Evolutionary conservation across 2,113 vertebrate species (phyloP).

Genomic region (Otus sunia): DNA sequence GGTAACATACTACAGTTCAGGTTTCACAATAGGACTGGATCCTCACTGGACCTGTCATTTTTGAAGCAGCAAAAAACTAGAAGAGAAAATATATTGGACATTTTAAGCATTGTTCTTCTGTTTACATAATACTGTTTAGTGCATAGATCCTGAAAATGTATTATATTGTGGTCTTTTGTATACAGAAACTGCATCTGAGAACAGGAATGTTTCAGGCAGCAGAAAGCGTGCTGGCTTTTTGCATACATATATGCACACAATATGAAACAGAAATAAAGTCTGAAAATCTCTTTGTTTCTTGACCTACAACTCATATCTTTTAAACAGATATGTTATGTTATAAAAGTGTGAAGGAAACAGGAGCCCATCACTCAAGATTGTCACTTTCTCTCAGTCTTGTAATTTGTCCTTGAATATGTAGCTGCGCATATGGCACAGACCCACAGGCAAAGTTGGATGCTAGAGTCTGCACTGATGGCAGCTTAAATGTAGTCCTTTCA

Average conservation of each 20-base stretch:
- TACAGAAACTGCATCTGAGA: background rate
- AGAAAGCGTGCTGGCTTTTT: background rate
- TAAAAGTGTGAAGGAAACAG: background rate
- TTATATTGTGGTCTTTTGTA: background rate
- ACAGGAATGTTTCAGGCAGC: background rate
- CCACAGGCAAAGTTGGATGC: constrained; percentile 62
- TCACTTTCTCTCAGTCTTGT: constrained; percentile 32
- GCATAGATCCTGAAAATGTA: background rate
- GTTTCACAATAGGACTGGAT: background rate
- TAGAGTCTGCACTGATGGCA: constrained; percentile 23
- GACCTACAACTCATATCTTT: background rate
- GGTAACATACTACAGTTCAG: background rate
- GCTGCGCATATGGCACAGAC: constrained; percentile 53
- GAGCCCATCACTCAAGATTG: constrained; percentile 50
- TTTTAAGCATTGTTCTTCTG: background rate
- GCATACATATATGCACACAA: background rate
- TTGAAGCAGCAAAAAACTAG: background rate
- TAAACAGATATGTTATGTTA: background rate
- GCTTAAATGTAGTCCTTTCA: background rate
- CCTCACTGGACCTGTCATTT: background rate
- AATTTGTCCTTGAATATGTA: constrained; percentile 45
- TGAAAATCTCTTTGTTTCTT: background rate
- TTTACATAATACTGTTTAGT: background rate
- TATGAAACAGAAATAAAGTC: background rate
- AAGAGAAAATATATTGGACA: background rate